Conservation (phyloP, 2,888 invertebrate species). For the Hetaerina titia region DNA sequence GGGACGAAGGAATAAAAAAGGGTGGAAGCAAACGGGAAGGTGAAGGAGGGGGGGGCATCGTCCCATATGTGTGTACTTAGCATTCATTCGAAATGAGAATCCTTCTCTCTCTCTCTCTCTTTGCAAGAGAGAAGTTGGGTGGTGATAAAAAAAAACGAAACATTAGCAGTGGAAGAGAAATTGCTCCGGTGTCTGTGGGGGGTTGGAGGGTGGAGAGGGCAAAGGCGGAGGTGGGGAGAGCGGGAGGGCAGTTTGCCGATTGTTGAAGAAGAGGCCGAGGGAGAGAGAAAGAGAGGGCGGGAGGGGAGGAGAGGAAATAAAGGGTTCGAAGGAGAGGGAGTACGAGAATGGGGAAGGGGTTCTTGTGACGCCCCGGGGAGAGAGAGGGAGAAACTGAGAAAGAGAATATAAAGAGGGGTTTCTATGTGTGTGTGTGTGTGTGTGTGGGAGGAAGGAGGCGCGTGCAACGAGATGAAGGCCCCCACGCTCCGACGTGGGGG, state of each 20-base stretch:
- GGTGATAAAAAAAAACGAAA: constrained; percentile 4
- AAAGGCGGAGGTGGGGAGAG: background rate
- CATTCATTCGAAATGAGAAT: constrained; percentile 10
- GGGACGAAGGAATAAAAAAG: background rate
- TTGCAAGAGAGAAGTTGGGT: background rate
- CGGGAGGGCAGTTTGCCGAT: background rate
- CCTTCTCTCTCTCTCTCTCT: background rate
- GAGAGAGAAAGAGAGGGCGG: background rate
- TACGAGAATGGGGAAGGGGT: background rate
- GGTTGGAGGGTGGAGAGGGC: background rate
- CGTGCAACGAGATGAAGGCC: background rate
- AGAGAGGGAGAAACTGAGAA: background rate
- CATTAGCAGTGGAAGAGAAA: constrained; percentile 1
- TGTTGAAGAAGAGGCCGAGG: background rate
- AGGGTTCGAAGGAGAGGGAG: too few species aligned
- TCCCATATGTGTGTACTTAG: background rate
- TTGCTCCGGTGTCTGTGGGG: background rate
- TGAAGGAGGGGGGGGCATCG: background rate
- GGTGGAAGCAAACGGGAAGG: background rate
- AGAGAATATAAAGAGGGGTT: background rate
- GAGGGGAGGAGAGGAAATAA: background rate
- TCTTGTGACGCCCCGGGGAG: background rate
- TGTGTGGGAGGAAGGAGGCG: background rate
- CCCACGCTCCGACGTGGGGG: background rate
- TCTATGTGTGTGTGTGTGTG: background rate